Base-by-base conservation (phyloP, 2,797 vertebrate species). In the Ceryle rudis region DNA sequence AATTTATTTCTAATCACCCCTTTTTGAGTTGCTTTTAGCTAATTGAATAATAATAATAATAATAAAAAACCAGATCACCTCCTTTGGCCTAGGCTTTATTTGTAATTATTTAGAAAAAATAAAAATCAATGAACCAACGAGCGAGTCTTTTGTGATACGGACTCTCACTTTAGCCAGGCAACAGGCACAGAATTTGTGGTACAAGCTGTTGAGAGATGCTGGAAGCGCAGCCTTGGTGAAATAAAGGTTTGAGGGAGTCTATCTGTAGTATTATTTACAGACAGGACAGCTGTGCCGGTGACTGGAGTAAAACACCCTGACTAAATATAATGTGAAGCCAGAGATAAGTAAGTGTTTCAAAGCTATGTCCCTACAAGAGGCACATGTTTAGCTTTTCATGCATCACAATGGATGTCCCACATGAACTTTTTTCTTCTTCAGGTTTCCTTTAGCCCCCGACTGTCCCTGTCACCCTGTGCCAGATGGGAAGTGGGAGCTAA, bases 401-500 rank as follows among this genome's bases (percentile, higher is more conserved):
- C 95, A 96, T 96, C 93, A 98, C 98, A 98, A 98, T 98, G 96
- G 97, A 97, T 94, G 97, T 97, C 96, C 98, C 98, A 98, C 97
- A 97, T 97, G 97, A 98, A 98, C 97, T 98, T 98, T 97, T 97
- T 96, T 97, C 95, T 98, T 98, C 97, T 98, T 98, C 98, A 98
- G 98, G 98, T 98, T 98, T 98, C 98, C 97, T 98, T 95, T 97
- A 98, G 97, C 96, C 98, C 98, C 98, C 97, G 96, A 98, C 98
- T 98, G 97, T 98, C 98, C 98, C 97, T 98, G 98, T 98, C 98
- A 98, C 98, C 98, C 98, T 98, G 98, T 98, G 99, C 99, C 99
- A 99, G 99, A 99, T 99, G 99, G 99, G 99, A 98, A 99, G 98
- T 99, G 99, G 98, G 99, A 99, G 99, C 98, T 98, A 98, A 98